Evolutionary conservation across 2,797 vertebrate genomes (phyloP).

Genomic region (Mallotus villosus): DNA sequence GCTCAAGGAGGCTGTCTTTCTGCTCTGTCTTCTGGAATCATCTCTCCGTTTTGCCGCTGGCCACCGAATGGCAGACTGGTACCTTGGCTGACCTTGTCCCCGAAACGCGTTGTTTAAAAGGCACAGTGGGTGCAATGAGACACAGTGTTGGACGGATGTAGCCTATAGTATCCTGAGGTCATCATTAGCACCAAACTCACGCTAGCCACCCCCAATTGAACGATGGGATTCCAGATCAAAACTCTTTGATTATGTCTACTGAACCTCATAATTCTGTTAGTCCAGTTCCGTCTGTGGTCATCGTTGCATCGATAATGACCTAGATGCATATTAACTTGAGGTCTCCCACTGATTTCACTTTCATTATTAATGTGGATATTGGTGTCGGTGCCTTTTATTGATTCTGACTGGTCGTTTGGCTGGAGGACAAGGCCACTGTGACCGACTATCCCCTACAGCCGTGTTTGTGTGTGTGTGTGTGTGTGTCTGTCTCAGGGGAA

Average conservation of each 20-base stretch:
- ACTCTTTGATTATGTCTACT: background rate
- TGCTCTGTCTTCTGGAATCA: background rate
- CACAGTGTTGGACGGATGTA: too few relatives aligned
- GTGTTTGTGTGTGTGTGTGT: slow-evolving; percentile 7
- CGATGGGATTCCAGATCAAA: background rate
- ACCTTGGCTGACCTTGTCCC: background rate
- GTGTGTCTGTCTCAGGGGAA: too few relatives aligned
- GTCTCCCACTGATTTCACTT: background rate
- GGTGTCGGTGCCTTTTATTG: background rate
- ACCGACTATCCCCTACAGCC: too few relatives aligned
- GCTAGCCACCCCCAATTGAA: background rate
- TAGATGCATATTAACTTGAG: background rate
- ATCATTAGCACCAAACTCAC: too few relatives aligned
- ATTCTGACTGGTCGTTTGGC: background rate
- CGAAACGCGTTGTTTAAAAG: too few relatives aligned
- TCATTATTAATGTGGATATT: background rate
- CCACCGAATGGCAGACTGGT: background rate
- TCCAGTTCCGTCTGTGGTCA: background rate
- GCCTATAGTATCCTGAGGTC: too few relatives aligned
- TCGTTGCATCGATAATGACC: background rate
- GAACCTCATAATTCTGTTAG: background rate
- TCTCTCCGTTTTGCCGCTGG: background rate
- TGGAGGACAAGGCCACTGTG: too few relatives aligned
- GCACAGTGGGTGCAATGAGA: too few relatives aligned
- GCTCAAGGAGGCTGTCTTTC: background rate